These are phyloP conservation scores for Steinernema hermaphroditum DNA, from an alignment of 2,888 invertebrate genomes.

Conservation along the genomic window DNA sequence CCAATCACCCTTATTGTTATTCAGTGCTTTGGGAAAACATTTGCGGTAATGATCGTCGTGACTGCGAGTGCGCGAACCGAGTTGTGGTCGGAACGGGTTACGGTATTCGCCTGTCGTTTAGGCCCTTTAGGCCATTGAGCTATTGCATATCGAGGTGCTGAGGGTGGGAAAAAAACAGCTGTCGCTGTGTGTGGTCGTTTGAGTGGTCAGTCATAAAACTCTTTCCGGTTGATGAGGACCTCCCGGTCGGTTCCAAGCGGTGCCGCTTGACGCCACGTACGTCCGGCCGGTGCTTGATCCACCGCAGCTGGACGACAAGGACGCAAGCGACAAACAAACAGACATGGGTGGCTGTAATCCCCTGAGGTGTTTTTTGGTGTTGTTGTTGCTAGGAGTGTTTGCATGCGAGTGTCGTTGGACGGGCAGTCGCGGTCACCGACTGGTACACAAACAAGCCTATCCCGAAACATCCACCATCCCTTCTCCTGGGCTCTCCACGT, in stretches of 20 bases:
- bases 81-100: constrained; percentile 6
- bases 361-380: constrained; percentile 31
- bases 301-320: constrained; percentile 21
- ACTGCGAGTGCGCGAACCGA: constrained; percentile 11
- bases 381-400: constrained; percentile 31
- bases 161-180: constrained; percentile 1
- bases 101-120: constrained; percentile 8
- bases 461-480: constrained; percentile 31
- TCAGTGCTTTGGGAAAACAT: constrained; percentile 22
- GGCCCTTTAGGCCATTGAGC: neutral
- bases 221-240: neutral
- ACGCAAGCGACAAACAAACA: constrained; percentile 30
- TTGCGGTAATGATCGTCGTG: constrained; percentile 27
- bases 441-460: constrained; percentile 31
- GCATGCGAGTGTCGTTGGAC: constrained; percentile 31
- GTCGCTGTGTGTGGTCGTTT: constrained; percentile 6
- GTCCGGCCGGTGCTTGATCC: constrained; percentile 26
- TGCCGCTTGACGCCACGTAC: constrained; percentile 17
- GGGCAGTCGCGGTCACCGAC: constrained; percentile 31
- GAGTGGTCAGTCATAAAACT: neutral
- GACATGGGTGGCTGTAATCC: constrained; percentile 31
- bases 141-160: neutral
- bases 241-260: constrained; percentile 14
- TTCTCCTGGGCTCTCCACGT: constrained; percentile 27
- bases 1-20: constrained; percentile 27